Conservation (phyloP, 2,888 invertebrate species). For the Tanypteryx hageni region DNA sequence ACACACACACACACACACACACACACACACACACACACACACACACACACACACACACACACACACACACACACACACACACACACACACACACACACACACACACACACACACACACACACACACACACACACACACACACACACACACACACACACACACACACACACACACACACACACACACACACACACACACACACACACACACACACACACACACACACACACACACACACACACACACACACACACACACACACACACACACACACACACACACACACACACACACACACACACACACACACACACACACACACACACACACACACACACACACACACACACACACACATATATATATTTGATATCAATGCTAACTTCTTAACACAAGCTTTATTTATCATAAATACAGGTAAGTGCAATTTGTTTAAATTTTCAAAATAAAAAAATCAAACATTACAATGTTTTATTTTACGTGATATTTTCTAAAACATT, state of each 20-base stretch:
- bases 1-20: conserved; percentile 1
- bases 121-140: conserved; percentile 1
- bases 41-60: conserved; percentile 1
- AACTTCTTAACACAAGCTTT: too few relatives aligned
- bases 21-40: conserved; percentile 1
- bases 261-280: conserved; percentile 1
- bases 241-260: conserved; percentile 1
- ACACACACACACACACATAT: neutral
- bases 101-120: conserved; percentile 1
- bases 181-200: conserved; percentile 1
- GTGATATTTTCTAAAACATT: too few relatives aligned
- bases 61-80: conserved; percentile 1
- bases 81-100: conserved; percentile 1
- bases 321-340: conserved; percentile 1
- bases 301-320: conserved; percentile 1
- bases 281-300: conserved; percentile 1
- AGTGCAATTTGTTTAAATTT: too few relatives aligned
- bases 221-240: conserved; percentile 1
- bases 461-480: too few relatives aligned
- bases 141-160: conserved; percentile 1
- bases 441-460: too few relatives aligned
- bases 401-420: too few relatives aligned
- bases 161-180: conserved; percentile 1
- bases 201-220: conserved; percentile 1
- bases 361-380: too few relatives aligned